Evolutionary conservation across 1,140 invertebrate genomes (phyloP).

Genomic region (Aradophagus sp.): DNA sequence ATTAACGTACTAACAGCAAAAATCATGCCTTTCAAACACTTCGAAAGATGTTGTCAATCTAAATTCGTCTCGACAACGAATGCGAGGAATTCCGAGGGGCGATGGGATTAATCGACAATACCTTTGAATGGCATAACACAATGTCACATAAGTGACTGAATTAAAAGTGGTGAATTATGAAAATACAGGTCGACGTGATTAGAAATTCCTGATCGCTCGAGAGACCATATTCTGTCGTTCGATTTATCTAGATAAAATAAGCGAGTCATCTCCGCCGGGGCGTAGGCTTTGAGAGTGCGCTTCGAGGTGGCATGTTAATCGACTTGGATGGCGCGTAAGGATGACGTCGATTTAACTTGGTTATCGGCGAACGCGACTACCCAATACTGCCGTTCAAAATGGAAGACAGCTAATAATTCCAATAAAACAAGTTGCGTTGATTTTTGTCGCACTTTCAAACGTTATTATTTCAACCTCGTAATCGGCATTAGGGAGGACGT

Average conservation of each 20-base stretch:
- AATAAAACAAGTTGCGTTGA: conserved; percentile 29
- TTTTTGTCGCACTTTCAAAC: conserved; percentile 17
- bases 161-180: too few relatives aligned
- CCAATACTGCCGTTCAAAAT: conserved; percentile 8
- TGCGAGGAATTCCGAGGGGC: too few relatives aligned
- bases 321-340: conserved; percentile 38
- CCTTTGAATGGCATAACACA: too few relatives aligned
- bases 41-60: too few relatives aligned
- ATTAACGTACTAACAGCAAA: too few relatives aligned
- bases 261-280: conserved; percentile 32
- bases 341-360: conserved; percentile 47
- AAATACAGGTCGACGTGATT: too few relatives aligned
- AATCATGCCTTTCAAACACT: too few relatives aligned
- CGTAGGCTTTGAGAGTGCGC: conserved; percentile 15
- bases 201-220: conserved; percentile 33
- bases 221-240: conserved; percentile 22
- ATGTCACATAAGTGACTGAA: too few relatives aligned
- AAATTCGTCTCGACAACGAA: too few relatives aligned
- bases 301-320: conserved; percentile 38
- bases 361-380: conserved; percentile 25
- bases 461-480: conserved; percentile 28
- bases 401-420: conserved; percentile 26
- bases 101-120: too few relatives aligned
- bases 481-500: neutral
- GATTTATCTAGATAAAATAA: conserved; percentile 53